phyloP scores from a whole-genome alignment of 2,113 vertebrate species.

The Apistogramma diplotaenia region DNA sequence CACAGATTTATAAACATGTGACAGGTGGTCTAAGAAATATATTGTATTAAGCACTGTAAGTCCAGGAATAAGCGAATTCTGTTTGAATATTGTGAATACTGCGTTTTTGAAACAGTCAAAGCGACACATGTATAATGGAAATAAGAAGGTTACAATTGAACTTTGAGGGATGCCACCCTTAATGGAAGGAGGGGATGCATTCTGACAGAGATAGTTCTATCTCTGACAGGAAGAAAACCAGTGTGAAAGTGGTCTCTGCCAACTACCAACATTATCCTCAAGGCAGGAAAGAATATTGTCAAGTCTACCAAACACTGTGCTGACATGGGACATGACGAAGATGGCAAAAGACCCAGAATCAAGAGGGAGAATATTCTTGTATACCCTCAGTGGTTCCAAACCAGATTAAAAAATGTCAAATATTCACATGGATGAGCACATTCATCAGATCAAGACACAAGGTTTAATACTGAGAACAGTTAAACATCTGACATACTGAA shows the following conservation, averaged over 20 bases:
- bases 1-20: not conserved
- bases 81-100: not conserved
- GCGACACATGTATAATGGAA: not conserved
- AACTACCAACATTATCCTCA: not conserved
- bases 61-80: not conserved
- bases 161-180: not conserved
- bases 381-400: not conserved
- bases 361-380: not conserved
- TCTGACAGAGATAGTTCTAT: not conserved
- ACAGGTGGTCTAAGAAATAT: not conserved
- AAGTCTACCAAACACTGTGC: not conserved
- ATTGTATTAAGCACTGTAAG: not conserved
- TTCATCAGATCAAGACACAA: not conserved
- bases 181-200: not conserved
- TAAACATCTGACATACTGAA: too few relatives aligned
- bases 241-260: not conserved
- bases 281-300: not conserved
- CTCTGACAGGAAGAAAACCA: not conserved
- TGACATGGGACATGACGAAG: not conserved
- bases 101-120: not conserved
- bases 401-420: not conserved
- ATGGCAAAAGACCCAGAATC: not conserved
- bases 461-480: too few relatives aligned
- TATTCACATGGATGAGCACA: not conserved
- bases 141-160: not conserved